Evolutionary conservation across 2,113 vertebrate genomes (phyloP).

Genomic region (Passer montanus): DNA sequence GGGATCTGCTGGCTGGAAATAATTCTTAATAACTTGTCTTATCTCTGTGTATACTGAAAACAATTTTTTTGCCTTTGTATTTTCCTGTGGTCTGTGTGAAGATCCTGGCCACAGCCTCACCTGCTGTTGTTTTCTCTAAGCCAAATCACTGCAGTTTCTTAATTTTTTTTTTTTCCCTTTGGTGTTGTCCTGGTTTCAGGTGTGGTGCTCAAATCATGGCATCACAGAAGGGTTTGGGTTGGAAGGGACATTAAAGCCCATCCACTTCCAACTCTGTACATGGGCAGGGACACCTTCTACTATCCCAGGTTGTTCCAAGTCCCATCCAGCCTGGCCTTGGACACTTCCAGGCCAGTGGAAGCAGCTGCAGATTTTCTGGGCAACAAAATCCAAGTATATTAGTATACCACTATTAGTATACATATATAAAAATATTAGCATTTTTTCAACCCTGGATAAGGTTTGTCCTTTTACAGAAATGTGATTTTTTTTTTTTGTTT

Average conservation of each 20-base stretch:
- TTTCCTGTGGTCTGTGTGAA: not conserved
- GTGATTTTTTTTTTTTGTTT: not conserved
- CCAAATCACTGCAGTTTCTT: not conserved
- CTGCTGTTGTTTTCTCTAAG: not conserved
- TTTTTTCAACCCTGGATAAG: not conserved
- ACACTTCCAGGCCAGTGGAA: not conserved
- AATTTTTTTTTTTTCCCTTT: not conserved
- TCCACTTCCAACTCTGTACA: not conserved
- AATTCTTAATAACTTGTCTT: not conserved
- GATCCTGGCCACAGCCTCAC: too few relatives aligned
- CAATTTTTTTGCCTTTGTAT: not conserved
- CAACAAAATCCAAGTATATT: not conserved
- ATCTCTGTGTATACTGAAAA: not conserved
- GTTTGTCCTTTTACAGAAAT: not conserved
- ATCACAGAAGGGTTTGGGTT: rapidly evolving
- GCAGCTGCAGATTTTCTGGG: not conserved
- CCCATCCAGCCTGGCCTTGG: not conserved
- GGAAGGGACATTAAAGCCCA: not conserved
- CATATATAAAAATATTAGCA: not conserved
- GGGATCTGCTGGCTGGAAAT: not conserved
- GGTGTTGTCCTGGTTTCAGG: not conserved
- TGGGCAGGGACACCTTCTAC: not conserved
- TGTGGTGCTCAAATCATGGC: not conserved
- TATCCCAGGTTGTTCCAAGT: not conserved
- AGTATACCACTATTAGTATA: too few relatives aligned